phyloP scores from a whole-genome alignment of 2,888 invertebrate genomes.

The Neoitamus cyanurus region DNA sequence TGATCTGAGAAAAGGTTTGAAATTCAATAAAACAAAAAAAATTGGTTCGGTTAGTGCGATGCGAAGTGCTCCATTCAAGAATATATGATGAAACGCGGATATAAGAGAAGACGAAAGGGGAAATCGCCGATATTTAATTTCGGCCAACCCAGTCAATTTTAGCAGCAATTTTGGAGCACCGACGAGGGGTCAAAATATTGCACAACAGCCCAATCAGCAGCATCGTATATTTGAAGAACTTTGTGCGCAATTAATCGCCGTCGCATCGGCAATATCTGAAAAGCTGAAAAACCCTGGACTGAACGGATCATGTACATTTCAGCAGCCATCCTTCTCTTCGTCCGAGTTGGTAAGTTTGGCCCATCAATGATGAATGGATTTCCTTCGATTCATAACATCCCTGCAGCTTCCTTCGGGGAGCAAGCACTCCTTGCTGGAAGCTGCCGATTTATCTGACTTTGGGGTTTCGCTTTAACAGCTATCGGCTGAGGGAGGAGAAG shows the following conservation, averaged over 20 bases:
- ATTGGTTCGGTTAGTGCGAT: background rate
- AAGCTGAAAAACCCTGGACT: conserved; percentile 17
- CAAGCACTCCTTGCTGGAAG: background rate
- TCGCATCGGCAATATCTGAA: background rate
- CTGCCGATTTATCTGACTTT: background rate
- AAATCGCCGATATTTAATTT: conserved; percentile 58
- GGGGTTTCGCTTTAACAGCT: background rate
- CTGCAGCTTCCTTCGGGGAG: background rate
- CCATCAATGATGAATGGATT: background rate
- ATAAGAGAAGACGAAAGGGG: conserved; percentile 63
- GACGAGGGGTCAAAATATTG: background rate
- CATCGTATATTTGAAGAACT: background rate
- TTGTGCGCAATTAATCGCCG: conserved; percentile 36
- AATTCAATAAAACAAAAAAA: background rate
- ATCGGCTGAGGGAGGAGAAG: background rate
- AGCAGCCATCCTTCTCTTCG: conserved; percentile 48
- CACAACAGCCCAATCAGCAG: background rate
- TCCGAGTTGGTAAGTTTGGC: conserved; percentile 50
- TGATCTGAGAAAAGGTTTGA: background rate
- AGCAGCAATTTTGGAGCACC: background rate
- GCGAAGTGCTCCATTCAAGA: conserved; percentile 42
- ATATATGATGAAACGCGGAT: conserved; percentile 61
- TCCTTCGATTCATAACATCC: background rate
- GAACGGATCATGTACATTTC: conserved; percentile 51
- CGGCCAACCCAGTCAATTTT: conserved; percentile 57